A percentile compares a stretch with the other conserved stretches of the same genome.
phyloP scores from a whole-genome alignment of 2,797 vertebrate genomes.

The Chelmon rostratus region DNA sequence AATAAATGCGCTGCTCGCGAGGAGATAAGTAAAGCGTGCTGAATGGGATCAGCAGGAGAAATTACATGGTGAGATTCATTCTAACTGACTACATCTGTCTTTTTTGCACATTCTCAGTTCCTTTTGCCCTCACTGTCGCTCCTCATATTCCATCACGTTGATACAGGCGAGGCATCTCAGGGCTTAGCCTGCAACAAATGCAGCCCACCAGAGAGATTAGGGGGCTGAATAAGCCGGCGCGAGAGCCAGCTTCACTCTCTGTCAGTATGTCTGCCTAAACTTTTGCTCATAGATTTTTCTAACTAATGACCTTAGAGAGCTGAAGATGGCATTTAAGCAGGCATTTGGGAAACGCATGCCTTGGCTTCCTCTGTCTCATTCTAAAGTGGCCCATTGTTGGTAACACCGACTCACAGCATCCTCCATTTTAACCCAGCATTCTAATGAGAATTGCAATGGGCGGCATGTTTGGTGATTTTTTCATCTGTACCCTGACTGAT shows the following conservation, averaged over 20 bases:
- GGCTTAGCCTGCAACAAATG: conserved; percentile 77
- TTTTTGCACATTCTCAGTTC: conserved; percentile 53
- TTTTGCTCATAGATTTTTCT: conserved; percentile 76
- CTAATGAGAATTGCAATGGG: conserved; percentile 52
- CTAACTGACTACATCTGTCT: conserved; percentile 68
- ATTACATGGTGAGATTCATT: conserved; percentile 71
- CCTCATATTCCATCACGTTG: conserved; percentile 64
- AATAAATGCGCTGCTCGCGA: conserved; percentile 60
- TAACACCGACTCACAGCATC: conserved; percentile 63
- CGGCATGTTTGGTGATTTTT: conserved; percentile 44
- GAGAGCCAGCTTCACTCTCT: conserved; percentile 62
- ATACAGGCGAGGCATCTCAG: conserved; percentile 64
- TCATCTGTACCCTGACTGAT: conserved; percentile 57
- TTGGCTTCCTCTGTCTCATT: conserved; percentile 51
- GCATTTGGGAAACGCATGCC: conserved; percentile 59
- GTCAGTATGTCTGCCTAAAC: conserved; percentile 74
- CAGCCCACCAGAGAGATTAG: conserved; percentile 80
- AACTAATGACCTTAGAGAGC: conserved; percentile 77
- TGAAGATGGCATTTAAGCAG: conserved; percentile 80
- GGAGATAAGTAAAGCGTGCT: conserved; percentile 67
- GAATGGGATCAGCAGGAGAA: conserved; percentile 72
- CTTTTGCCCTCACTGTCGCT: conserved; percentile 49
- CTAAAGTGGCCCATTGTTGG: conserved; percentile 60
- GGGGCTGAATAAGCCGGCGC: conserved; percentile 64
- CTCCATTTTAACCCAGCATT: conserved; percentile 47